Base-by-base conservation (phyloP, 1,140 invertebrate genomes). In the Varroa destructor region DNA sequence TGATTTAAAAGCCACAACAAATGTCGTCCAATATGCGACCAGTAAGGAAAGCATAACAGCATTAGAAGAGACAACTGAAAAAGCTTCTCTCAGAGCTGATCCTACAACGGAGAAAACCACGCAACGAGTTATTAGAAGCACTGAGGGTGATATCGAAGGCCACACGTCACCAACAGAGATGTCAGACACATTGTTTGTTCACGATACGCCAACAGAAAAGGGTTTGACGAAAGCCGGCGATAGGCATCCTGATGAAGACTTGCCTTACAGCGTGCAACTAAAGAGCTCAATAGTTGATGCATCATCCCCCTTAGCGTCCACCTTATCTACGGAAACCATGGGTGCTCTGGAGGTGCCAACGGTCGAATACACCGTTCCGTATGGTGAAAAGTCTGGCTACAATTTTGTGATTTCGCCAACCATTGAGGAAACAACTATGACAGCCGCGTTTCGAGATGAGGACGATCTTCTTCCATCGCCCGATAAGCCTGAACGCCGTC, bases 371-470 rank as follows among this genome's bases (percentile, higher is more conserved):
- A 67, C 61, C 1, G 61, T 67, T 12, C 61, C 61, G 1, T 67
- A 67, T 46, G 61, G 61, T 2, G 61, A 67, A 37, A 40, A 46
- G 14, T 67, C 61, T 2, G 36, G 12, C 14, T 67, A 36, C 61
- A 67, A 67, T 67, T 67, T 67, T 40, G 37, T 67, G 14, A 67
- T 37, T 12, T 67, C 61, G 10, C 61, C 61, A 14, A 67, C 61
- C 10, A 46, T 67, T 37, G 61, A 67, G 61, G 61, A 67, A 40
- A 37, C 61, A 4, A 43, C 61, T 40, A 67, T 67, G 61, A 67
- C 61, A 8, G 61, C 61, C 12, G 61, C 61, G 10, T 67, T 67
- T 46, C 61, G 61, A 12, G 61, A 67, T 43, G 61, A 67, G 10
- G 46, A 46, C 61, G 61, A 67, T 67, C 40, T 43, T 12, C 12